phyloP scores from a whole-genome alignment of 2,113 vertebrate species.

The Corythornis cristatus region DNA sequence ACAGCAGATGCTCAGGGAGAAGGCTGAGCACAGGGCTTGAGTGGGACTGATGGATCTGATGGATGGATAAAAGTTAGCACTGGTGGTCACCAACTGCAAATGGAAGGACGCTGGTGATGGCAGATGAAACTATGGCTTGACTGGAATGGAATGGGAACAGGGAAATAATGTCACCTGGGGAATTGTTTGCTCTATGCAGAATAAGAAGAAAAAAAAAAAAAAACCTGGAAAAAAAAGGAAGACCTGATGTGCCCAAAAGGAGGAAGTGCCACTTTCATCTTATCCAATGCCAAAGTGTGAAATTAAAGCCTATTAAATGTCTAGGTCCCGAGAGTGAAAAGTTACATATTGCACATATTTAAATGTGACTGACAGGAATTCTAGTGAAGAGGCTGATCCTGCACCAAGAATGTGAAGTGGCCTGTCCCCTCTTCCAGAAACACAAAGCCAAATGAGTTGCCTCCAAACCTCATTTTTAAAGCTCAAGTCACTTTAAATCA shows the following conservation, averaged over 20 bases:
- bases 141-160: background rate
- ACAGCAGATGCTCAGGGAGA: slow-evolving; percentile 33
- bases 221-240: background rate
- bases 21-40: background rate
- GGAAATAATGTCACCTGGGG: background rate
- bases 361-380: background rate
- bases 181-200: background rate
- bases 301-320: slow-evolving; percentile 1
- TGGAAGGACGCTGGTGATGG: background rate
- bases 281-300: background rate
- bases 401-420: background rate
- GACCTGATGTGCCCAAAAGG: background rate
- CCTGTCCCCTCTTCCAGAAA: slow-evolving; percentile 19
- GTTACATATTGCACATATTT: background rate
- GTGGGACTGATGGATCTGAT: background rate
- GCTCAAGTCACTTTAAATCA: slow-evolving; percentile 23
- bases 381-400: background rate
- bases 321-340: background rate
- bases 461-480: slow-evolving; percentile 18
- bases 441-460: background rate
- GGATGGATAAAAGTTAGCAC: background rate
- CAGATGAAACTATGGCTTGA: background rate
- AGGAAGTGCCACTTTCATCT: background rate
- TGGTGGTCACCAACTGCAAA: background rate
- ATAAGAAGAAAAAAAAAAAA: background rate